Base-by-base conservation (phyloP, 2,888 invertebrate genomes). In the Caradrina kadenii region DNA sequence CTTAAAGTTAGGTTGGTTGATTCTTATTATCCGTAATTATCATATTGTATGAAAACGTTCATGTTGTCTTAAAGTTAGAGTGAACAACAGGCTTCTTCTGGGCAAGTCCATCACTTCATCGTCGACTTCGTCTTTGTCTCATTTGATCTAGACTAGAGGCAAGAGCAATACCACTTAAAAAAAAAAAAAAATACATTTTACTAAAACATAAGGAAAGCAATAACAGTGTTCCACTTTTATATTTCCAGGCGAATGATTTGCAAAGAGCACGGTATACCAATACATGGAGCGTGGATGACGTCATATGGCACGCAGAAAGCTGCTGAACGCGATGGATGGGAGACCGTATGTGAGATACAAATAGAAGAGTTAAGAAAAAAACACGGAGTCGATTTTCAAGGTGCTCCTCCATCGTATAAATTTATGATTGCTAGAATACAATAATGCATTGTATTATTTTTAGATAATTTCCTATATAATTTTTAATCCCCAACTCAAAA, bases 211-310 rank as follows among this genome's bases (percentile, higher is more conserved):
- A 26, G 4, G 2, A 26, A 26, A 26, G 26, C 26, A 26, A 26
- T 26, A 26, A 26, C 26, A 4, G 26, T 26, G 26, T 3, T 26
- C 26, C 2, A 26, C n/a, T 13, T 15, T 45, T n/a, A 7, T 1
- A 49, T 35, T 81, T 83, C 15, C 82, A 90, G 90, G 58, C 76
- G 83, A 4, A 8, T 76, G 8, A 62, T 89, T 13, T 88, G 89
- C 61, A 83, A 82, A 21, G 87, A 86, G 8, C 69, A 86, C 1
- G 80, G 82, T n/a, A 71, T 91, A 2, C 83, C 80, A 10, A 31
- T 80, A 15, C 75, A 83, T 5, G 72, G 58, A 13, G 84, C 73
- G 1, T 84, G 84, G 80, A 83, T 86, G 79, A 78, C 85, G 3
- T 80, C 84, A 15, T 58, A 64, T 0, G 86, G 80, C 1, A 79